Evolutionary conservation across 2,113 vertebrate genomes (phyloP), one percentile per base, ranked within the genome.

Genomic region (Mus spicilegus): DNA sequence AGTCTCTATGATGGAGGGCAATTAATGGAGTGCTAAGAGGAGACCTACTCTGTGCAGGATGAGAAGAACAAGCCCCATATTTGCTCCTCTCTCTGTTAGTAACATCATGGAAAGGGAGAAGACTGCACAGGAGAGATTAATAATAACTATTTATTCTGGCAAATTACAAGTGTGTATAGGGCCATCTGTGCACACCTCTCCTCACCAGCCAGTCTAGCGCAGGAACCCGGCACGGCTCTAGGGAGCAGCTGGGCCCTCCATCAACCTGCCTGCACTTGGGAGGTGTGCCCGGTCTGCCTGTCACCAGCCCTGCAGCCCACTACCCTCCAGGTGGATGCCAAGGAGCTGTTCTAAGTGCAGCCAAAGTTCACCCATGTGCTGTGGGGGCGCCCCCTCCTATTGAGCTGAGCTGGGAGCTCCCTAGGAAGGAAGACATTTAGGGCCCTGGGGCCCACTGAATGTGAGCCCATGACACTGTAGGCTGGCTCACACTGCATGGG

Each of bases 91-190:
- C 90, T 13, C 7, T 3, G 12, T 56, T 42, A 77, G 67, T 69
- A 72, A 3, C 0, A 61, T 65, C 65, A 91, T 82, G 24, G 67
- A 94, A 93, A 26, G 4, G 90, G 85, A 80, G 51, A 26, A 95
- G 87, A n/a, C 85, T 75, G 56, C 96, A 86, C 76, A 70, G 93
- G 93, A 93, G 96, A 96, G 86, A 96, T 96, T 76, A 97, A 91
- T 93, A 97, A 94, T 96, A 93, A 97, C 93, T 95, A 94, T 96
- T 97, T 96, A 95, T 97, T 97, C 96, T 97, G 93, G 96, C 96
- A 97, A 96, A 95, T 97, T 88, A 90, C 33, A 56, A 95, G 95
- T 1, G 12, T 67, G 28, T 56, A 54, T 19, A 69, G 88, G 88
- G 90, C 97, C 97, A 96, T 97, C 97, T 98, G 96, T 95, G 95